Evolutionary conservation across 1,140 invertebrate species (phyloP).

Genomic region (Tetramorium parvispinum): DNA sequence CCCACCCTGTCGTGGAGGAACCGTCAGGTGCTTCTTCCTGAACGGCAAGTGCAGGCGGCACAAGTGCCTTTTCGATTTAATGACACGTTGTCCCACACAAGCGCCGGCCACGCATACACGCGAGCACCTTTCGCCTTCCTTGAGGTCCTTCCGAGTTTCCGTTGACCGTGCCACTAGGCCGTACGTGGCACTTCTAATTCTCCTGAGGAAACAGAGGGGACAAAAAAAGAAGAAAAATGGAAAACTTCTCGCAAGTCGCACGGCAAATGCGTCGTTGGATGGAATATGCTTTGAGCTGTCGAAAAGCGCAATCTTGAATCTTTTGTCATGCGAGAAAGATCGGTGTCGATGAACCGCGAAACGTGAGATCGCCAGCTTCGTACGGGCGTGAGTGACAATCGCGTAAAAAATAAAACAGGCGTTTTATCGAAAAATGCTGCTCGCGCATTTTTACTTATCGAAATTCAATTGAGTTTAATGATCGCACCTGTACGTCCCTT

Average conservation of each 20-base stretch:
- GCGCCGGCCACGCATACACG: constrained; percentile 38
- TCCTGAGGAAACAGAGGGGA: neutral
- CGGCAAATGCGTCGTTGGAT: neutral
- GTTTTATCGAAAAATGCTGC: constrained; percentile 19
- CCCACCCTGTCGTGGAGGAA: constrained; percentile 75
- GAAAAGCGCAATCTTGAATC: neutral
- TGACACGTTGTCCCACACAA: constrained; percentile 76
- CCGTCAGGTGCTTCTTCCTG: constrained; percentile 84
- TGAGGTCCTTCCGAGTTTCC: constrained; percentile 65
- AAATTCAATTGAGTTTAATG: constrained; percentile 73
- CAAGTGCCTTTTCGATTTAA: constrained; percentile 84
- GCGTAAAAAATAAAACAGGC: constrained; percentile 16
- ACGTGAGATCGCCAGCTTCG: neutral
- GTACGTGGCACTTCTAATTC: constrained; percentile 23
- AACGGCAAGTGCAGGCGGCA: constrained; percentile 83
- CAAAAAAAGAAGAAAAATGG: no score
- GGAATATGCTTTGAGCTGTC: neutral
- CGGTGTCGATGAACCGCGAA: neutral
- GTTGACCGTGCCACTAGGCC: constrained; percentile 45
- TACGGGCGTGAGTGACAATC: neutral
- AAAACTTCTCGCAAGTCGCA: neutral
- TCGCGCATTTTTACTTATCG: constrained; percentile 69
- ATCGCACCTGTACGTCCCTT: constrained; percentile 75
- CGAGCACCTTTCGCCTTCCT: constrained; percentile 47
- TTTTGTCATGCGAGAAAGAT: neutral